Evolutionary conservation across 2,113 vertebrate species (phyloP).

Genomic region (Theristicus caerulescens): DNA sequence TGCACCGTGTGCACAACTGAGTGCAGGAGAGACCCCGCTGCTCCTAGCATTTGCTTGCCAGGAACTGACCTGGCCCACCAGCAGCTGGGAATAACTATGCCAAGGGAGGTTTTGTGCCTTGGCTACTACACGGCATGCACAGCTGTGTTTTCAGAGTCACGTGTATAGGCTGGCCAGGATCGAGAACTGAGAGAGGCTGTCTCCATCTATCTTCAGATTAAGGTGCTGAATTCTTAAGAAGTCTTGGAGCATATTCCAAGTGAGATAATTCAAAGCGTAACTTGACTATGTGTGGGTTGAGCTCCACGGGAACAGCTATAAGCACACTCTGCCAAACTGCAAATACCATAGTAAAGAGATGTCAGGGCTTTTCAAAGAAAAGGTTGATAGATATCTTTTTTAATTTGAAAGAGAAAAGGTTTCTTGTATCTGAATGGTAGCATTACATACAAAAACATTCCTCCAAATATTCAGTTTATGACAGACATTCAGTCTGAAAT

Average conservation of each 20-base stretch:
- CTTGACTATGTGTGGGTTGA: background rate
- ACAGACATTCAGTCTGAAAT: background rate
- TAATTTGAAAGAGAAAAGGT: background rate
- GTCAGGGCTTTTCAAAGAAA: background rate
- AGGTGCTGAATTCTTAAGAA: background rate
- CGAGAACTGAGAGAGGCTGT: accelerated
- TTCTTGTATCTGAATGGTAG: background rate
- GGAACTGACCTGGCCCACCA: background rate
- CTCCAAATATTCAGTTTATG: background rate
- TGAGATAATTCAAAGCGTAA: background rate
- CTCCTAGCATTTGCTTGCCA: background rate
- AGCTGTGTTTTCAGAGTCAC: too few species aligned
- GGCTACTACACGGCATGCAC: background rate
- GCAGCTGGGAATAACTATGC: background rate
- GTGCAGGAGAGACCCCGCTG: background rate
- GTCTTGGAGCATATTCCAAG: background rate
- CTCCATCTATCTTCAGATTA: background rate
- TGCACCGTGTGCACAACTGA: background rate
- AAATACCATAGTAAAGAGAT: background rate
- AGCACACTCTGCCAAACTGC: background rate
- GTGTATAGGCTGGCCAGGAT: background rate
- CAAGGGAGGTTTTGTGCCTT: background rate
- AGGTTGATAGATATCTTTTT: background rate
- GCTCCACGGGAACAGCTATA: background rate
- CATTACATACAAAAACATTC: background rate